Base-by-base conservation (phyloP, 2,888 invertebrate species). In the Ganaspis brasiliensis region DNA sequence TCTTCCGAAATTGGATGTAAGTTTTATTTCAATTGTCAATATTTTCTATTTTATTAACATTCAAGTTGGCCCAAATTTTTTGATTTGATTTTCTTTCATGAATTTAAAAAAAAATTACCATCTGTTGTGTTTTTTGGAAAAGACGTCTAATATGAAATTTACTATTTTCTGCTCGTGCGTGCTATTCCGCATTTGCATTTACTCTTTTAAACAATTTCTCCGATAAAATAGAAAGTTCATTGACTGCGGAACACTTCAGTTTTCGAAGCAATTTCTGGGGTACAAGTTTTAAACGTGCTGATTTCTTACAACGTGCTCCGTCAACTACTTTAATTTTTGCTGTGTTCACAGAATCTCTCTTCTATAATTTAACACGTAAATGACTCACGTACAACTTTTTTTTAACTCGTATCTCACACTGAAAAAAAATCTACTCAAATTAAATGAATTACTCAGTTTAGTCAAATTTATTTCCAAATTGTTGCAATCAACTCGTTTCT, bases 301-400 rank as follows among this genome's bases (percentile, higher is more conserved):
- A 63, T 63, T 63, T 63, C 63, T 63, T 40, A 21, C 40, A 37
- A 37, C 63, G 63, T 63, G 63, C 63, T 63, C 52, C 52, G 19
- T 40, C 63, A 63, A 63, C 63, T 40, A 37, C 37, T 63, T 63
- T 35, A 63, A 63, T 40, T 61, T 37, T 19, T 40, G 63, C 37
- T 63, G 63, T 37, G 14, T 19, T 40, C 37, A 40, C 63, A 63
- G 21, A 63, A 63, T 19, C 9, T 16, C 16, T 63, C 21, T 40
- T 19, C 37, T 37, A 37, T 40, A 63, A 63, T 63, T 63, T 40
- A 37, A 52, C 52, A 52, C 52, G 63, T 37, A 19, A 12, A 21
- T 14, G 63, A 63, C 37, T 40, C 63, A 21, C 63, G 21, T 52
- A 19, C 52, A 16, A 52, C 3, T 16, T 52, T 52, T 19, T 52